Base-by-base conservation (phyloP, 2,113 vertebrate genomes). In the Brachypteracias leptosomus region DNA sequence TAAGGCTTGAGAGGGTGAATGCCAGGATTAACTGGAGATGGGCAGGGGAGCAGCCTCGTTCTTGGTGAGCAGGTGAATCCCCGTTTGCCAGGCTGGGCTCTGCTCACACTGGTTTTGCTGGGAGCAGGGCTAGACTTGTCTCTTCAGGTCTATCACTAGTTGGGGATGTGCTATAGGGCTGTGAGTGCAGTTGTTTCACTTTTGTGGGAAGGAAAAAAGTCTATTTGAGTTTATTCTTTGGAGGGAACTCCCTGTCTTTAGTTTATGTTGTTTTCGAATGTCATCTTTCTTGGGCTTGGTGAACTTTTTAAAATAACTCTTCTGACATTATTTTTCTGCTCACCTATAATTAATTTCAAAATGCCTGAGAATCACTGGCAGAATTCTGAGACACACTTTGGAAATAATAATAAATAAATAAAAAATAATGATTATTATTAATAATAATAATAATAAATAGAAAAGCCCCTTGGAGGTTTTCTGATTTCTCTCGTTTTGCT, bases 321-420 rank as follows among this genome's bases (percentile, higher is more conserved):
- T 81, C 65, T 83, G 81, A 70, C 35, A 12, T 52, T 84, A 6
- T 36, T 72, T 65, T 89, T 75, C n/a, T 78, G 25, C 97, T 98
- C 97, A 98, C 33, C 98, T 98, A 97, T 97, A 98, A 98, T 98
- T 97, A 96, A 98, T 98, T 98, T 98, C 95, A 98, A 97, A 97
- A 95, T 80, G 94, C 96, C 87, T 97, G 93, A 89, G 97, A 97
- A 97, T 97, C 97, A 82, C 98, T 97, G 98, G 96, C 98, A 97
- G 81, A 97, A 98, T 98, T 98, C 97, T 97, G 98, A 98, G 96
- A 94, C 80, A 78, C 93, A 72, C 94, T 94, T 94, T 95, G 93
- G 96, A 97, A 97, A 96, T 16, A 68, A 35, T 49, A 51, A 46
- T 26, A 62, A 28, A 4, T n/a, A n/a, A n/a, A n/a, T n/a, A n/a